Conservation (phyloP, 2,888 invertebrate species). For the Leptopilina syphax region DNA sequence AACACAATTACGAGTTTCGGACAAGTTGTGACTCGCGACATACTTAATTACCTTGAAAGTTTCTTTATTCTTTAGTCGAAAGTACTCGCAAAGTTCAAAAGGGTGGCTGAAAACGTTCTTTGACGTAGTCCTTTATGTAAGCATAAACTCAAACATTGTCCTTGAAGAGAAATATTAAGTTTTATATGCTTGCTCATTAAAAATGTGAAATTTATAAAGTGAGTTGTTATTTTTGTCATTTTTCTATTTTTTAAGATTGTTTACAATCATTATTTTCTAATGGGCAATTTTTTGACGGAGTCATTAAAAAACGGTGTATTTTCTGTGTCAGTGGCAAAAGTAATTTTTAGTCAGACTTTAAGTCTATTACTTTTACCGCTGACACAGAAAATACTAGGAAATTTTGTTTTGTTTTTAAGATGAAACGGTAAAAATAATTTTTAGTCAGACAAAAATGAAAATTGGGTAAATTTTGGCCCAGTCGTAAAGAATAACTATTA, state of each 20-base stretch:
- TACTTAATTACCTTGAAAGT: conserved; percentile 72
- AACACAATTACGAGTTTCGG: conserved; percentile 71
- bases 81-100: conserved; percentile 18
- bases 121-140: conserved; percentile 3
- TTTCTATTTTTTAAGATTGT: neutral
- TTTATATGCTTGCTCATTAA: conserved; percentile 1
- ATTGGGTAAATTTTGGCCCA: no score
- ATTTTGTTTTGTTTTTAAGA: neutral
- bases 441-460: no score
- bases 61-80: conserved; percentile 46
- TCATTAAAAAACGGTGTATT: no score
- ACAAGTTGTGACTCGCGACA: conserved; percentile 70
- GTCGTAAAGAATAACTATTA: no score
- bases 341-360: no score
- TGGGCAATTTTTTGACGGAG: no score
- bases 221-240: neutral
- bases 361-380: no score
- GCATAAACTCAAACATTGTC: conserved; percentile 8
- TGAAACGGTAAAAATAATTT: no score
- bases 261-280: no score
- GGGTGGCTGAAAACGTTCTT: neutral
- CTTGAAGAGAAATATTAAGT: neutral
- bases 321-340: no score
- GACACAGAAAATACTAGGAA: no score
- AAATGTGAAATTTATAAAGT: neutral